These are phyloP conservation scores for Lucifuga dentata DNA, from an alignment of 2,113 vertebrate species.

Conservation along the genomic window DNA sequence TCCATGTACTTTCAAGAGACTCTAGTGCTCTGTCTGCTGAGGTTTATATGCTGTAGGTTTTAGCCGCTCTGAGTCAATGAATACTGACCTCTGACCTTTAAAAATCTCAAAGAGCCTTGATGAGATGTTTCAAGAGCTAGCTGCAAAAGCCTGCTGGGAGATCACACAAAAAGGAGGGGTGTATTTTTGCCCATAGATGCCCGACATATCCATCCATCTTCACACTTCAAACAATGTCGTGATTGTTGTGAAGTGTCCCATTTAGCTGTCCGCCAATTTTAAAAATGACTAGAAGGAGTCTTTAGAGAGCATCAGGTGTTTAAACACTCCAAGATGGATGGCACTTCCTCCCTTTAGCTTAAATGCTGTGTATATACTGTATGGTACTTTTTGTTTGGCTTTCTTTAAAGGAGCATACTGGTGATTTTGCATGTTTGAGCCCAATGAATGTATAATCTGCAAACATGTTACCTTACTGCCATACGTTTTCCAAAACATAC, in stretches of 20 bases:
- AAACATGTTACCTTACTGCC: no score
- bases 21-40: conserved; percentile 40
- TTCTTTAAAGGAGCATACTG: no score
- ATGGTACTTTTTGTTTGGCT: conserved; percentile 22
- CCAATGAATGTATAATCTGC: no score
- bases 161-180: background rate
- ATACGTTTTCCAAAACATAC: no score
- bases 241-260: conserved; percentile 40
- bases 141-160: conserved; percentile 1
- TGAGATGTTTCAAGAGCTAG: background rate
- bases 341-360: background rate
- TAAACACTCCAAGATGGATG: conserved; percentile 54
- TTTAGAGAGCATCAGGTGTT: conserved; percentile 49
- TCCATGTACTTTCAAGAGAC: background rate
- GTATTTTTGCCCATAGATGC: background rate
- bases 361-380: conserved; percentile 15
- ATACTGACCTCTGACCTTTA: conserved; percentile 39
- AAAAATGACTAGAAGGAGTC: conserved; percentile 38
- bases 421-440: no score
- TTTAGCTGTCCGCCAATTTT: conserved; percentile 61
- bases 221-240: conserved; percentile 55
- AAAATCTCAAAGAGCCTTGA: background rate
- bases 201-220: conserved; percentile 42
- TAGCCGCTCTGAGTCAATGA: background rate
- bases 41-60: conserved; percentile 33